Percentiles rank a stretch among this genome's conserved stretches.
These are phyloP conservation scores for Notodonta ziczac DNA, from an alignment of 2,888 invertebrate genomes.

Conservation along the genomic window DNA sequence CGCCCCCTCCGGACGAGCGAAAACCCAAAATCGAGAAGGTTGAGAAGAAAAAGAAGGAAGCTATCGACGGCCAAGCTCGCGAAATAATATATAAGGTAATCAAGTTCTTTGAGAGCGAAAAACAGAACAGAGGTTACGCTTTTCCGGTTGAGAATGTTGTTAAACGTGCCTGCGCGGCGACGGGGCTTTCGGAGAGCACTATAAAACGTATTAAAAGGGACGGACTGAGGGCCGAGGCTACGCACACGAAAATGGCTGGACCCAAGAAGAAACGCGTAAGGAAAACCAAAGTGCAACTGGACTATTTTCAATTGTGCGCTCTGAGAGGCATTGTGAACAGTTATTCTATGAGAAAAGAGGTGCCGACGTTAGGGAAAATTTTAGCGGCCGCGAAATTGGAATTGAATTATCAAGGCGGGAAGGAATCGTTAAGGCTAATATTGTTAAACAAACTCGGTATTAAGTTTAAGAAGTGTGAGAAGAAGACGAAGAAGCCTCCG, in stretches of 20 bases:
- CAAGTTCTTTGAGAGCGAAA: constrained; percentile 79
- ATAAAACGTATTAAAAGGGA: constrained; percentile 77
- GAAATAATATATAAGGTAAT: constrained; percentile 78
- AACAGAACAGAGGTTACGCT: constrained; percentile 76
- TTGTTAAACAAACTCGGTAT: constrained; percentile 76
- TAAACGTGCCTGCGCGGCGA: constrained; percentile 75
- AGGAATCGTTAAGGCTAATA: constrained; percentile 74
- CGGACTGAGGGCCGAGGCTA: constrained; percentile 72
- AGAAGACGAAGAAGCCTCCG: constrained; percentile 73
- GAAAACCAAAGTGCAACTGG: constrained; percentile 76
- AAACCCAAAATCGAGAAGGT: constrained; percentile 63
- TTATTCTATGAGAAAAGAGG: constrained; percentile 72
- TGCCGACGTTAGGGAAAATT: constrained; percentile 77
- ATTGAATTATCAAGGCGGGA: constrained; percentile 72
- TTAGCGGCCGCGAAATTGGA: constrained; percentile 72
- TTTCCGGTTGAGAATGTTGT: constrained; percentile 79
- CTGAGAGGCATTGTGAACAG: constrained; percentile 74
- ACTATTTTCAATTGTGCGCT: constrained; percentile 75
- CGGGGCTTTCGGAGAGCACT: constrained; percentile 75
- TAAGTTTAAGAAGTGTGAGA: constrained; percentile 79
- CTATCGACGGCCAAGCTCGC: constrained; percentile 76
- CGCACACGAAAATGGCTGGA: constrained; percentile 75
- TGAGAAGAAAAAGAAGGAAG: constrained; percentile 76
- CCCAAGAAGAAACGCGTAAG: constrained; percentile 76
- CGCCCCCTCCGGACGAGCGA: constrained; percentile 37